Percentiles rank a stretch among this genome's conserved stretches.
phyloP scores from a whole-genome alignment of 2,888 invertebrate species.

The Podotricha telesiphe region DNA sequence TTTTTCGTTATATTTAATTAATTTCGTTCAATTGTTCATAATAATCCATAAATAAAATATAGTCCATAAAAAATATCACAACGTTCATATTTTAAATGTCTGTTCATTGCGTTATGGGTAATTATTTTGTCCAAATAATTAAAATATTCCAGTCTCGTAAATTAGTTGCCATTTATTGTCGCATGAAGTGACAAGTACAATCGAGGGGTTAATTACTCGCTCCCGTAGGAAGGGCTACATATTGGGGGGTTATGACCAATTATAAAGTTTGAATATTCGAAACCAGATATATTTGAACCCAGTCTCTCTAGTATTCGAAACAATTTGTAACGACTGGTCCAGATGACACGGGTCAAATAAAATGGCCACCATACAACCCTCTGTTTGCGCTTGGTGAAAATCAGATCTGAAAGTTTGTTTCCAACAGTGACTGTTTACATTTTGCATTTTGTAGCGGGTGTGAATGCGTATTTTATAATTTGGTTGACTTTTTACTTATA shows the following conservation, averaged over 20 bases:
- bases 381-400: slow-evolving; percentile 70
- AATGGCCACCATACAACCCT: slow-evolving; percentile 49
- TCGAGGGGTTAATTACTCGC: slow-evolving; percentile 72
- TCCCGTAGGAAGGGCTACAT: slow-evolving; percentile 62
- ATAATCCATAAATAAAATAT: background rate
- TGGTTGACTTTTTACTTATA: slow-evolving; percentile 29
- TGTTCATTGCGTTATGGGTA: background rate
- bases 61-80: background rate
- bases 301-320: slow-evolving; percentile 24
- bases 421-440: slow-evolving; percentile 62
- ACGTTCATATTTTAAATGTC: background rate
- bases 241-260: slow-evolving; percentile 75
- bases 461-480: slow-evolving; percentile 58
- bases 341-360: slow-evolving; percentile 24
- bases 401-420: slow-evolving; percentile 72
- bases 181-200: slow-evolving; percentile 54
- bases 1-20: no score
- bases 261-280: slow-evolving; percentile 72
- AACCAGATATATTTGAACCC: slow-evolving; percentile 55
- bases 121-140: slow-evolving; percentile 9
- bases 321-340: slow-evolving; percentile 16
- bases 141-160: slow-evolving; percentile 25
- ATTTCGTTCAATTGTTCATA: no score
- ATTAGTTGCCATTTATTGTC: slow-evolving; percentile 49
- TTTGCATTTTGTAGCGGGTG: slow-evolving; percentile 56